Evolutionary conservation across 2,888 invertebrate species (phyloP), one percentile per base, ranked within the genome.

Genomic region (Escarpia spicata): DNA sequence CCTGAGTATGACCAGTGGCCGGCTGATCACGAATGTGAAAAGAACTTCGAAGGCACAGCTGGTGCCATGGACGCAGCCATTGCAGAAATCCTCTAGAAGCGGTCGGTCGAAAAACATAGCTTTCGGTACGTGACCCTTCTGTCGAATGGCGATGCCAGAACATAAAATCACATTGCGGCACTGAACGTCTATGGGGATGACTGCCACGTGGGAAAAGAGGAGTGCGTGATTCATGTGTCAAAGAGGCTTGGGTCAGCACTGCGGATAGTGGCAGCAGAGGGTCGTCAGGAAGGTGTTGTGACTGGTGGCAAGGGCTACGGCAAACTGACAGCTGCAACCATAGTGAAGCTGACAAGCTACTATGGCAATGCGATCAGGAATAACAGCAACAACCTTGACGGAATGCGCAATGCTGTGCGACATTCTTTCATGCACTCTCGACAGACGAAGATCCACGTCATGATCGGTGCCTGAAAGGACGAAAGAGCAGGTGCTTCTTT

Each of bases 381-480:
- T 15, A 60, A 60, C 60, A 19, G 19, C 60, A 60, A 60, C 60
- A 60, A 60, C 60, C 60, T 60, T 15, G 60, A 60, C 60, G 2
- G 19, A 60, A 60, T 60, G 60, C 60, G 60, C 60, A 60, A 60
- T 26, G 60, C 60, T 60, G 19, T 91, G 91, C 31, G 12, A 43
- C 91, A 4, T 91, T 91, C 91, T n/a, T 43, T 19, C 91, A 91
- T 3, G 91, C 91, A 15, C 0, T 12, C 19, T 91, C 91, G 4
- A 91, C 91, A 31, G 91, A 91, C 19, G 31, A 91, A 15, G 44
- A 91, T 12, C 91, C 91, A 10, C 91, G 19, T 91, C 91, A 91
- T n/a, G 31, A 91, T 91, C 91, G 44, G 15, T 91, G 91, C 15
- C 60, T 15, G 19, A 19, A 60, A 19, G 60, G 60, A 19, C 9